These are phyloP conservation scores for Artemia sinica DNA, from an alignment of 2,888 invertebrate genomes.

Conservation along the genomic window DNA sequence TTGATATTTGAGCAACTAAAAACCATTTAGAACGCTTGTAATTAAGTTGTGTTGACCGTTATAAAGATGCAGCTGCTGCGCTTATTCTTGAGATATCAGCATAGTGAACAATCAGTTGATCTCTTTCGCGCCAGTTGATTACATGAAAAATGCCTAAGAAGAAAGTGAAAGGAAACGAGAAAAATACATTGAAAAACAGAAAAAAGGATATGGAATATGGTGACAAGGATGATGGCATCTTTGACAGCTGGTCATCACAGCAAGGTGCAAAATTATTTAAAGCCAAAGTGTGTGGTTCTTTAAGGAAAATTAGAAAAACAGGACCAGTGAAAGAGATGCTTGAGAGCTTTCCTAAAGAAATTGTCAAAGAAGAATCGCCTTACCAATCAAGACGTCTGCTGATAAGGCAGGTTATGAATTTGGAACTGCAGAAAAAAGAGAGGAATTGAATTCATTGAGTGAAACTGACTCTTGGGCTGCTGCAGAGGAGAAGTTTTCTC, in stretches of 20 bases:
- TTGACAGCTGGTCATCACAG: constrained; percentile 3
- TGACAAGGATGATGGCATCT: not conserved
- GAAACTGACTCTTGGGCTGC: constrained; percentile 26
- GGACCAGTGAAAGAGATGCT: not conserved
- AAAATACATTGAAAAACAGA: no score
- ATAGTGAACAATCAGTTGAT: no score
- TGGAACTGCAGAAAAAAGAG: not conserved
- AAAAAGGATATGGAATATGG: not conserved
- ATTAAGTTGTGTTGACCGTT: no score
- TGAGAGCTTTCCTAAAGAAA: not conserved
- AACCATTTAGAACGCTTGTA: no score
- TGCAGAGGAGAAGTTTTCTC: constrained; percentile 26
- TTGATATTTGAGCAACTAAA: no score
- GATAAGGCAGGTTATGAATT: constrained; percentile 24
- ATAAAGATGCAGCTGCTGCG: no score
- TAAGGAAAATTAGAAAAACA: not conserved
- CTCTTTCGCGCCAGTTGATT: no score
- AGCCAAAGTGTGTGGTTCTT: not conserved
- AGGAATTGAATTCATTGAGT: constrained; percentile 17
- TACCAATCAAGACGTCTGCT: constrained; percentile 26
- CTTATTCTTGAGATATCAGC: no score
- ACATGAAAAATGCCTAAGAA: no score
- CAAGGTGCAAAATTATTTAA: not conserved
- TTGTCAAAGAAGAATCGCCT: constrained; percentile 23
- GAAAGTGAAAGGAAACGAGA: no score